A percentile compares a stretch with the other conserved stretches of the same genome.
phyloP scores from a whole-genome alignment of 1,140 invertebrate genomes.

The Euglossa dilemma region DNA sequence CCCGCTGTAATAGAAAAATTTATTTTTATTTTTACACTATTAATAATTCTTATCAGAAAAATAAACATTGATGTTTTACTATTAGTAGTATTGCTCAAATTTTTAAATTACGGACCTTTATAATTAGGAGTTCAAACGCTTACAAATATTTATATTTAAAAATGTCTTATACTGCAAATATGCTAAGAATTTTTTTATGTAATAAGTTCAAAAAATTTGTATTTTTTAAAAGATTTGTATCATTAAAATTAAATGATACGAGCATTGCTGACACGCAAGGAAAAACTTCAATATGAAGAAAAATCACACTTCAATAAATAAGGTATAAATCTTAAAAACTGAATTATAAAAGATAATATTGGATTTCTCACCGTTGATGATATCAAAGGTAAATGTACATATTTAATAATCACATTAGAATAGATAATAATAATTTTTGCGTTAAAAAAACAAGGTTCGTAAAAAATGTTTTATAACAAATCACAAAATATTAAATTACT shows the following conservation, averaged over 20 bases:
- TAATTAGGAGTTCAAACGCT: no score
- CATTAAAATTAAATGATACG: no score
- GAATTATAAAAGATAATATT: not conserved
- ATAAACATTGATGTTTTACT: not conserved
- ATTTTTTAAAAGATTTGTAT: no score
- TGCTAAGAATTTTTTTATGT: no score
- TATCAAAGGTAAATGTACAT: not conserved
- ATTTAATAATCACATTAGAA: not conserved
- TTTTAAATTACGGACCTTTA: no score
- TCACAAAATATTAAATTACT: not conserved
- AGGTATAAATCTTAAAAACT: not conserved
- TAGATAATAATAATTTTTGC: not conserved
- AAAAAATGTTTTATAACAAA: not conserved
- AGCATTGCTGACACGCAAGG: not conserved
- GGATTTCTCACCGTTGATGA: not conserved
- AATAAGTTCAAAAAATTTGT: no score
- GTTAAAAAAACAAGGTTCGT: not conserved
- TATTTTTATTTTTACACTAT: not conserved
- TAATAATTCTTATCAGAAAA: not conserved
- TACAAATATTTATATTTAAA: not conserved
- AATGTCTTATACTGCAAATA: slow-evolving; percentile 36
- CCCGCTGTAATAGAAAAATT: slow-evolving; percentile 79
- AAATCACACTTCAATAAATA: not conserved
- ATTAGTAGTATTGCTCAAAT: not conserved
- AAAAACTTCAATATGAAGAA: not conserved